Base-by-base conservation (phyloP, 2,113 vertebrate genomes). In the Sinocyclocheilus maitianheensis region DNA sequence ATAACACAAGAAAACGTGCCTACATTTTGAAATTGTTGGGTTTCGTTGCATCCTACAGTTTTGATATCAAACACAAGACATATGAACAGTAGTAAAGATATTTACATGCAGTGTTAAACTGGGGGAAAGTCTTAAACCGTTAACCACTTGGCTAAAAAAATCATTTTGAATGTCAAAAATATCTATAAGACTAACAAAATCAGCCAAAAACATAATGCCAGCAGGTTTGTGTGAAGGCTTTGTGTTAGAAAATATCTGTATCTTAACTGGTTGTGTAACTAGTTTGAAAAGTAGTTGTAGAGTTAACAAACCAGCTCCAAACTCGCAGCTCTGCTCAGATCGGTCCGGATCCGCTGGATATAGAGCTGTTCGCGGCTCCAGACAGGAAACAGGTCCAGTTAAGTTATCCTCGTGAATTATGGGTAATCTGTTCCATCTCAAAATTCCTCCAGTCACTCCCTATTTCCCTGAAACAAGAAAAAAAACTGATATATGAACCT, bases 241-340 rank as follows among this genome's bases (percentile, higher is more conserved):
- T 71, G 34, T 37, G 0, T 34, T 37, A 40, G 18, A 72, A 40
- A 22, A 40, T 67, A 30, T 53, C 14, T 24, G 46, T 51, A 3
- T 85, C 6, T 67, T 8, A 16, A 51, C 48, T 51, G 14, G 13
- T 40, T 71, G 55, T 51, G 72, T 51, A 26, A 53, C 37, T 72
- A 72, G 34, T 40, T 40, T 72, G 30, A 22, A 22, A 72, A 4
- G 62, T 26, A 26, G 26, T 26, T 26, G 26, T 26, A 1, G 16
- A n/a, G 90, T 89, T 81, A 67, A 89, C 88, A 87, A 88, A 83
- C 79, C 88, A 87, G 78, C 51, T 40, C 76, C 18, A 55, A 51
- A 10, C 48, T 79, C 53, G 13, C 24, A 14, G 20, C 58, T 9
- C 20, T 60, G 60, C 63, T 30, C 30, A n/a, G 78, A 63, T 20